Evolutionary conservation across 2,888 invertebrate species (phyloP).

Genomic region (Amiota mariae): DNA sequence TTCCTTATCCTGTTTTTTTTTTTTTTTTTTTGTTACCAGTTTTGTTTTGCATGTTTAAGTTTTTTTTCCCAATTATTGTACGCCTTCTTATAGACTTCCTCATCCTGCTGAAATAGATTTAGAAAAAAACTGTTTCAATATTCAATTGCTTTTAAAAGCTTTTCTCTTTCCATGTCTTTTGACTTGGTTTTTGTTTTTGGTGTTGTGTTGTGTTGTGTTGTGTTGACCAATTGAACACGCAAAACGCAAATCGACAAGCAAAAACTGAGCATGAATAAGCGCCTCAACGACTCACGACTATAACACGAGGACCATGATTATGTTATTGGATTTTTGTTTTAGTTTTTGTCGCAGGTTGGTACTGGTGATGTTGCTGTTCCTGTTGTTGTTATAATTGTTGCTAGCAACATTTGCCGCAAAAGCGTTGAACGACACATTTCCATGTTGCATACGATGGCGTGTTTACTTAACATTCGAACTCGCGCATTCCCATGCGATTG

Average conservation of each 20-base stretch:
- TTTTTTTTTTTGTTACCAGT: too few relatives aligned
- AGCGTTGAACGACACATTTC: not conserved
- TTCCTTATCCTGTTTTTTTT: too few relatives aligned
- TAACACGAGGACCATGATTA: constrained; percentile 1
- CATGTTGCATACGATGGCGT: not conserved
- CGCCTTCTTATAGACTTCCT: too few relatives aligned
- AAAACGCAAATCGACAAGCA: constrained; percentile 20
- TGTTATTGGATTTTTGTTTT: constrained; percentile 6
- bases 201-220: not conserved
- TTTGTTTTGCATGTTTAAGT: too few relatives aligned
- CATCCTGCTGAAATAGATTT: too few relatives aligned
- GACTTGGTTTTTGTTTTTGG: not conserved
- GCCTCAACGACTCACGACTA: not conserved
- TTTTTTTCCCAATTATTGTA: too few relatives aligned
- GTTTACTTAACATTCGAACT: not conserved
- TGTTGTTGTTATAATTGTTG: not conserved
- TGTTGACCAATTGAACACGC: constrained; percentile 1
- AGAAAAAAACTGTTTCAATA: too few relatives aligned
- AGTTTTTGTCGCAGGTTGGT: not conserved
- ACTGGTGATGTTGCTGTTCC: not conserved
- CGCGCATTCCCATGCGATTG: constrained; percentile 1
- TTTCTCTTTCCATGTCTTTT: not conserved
- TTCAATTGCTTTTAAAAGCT: too few relatives aligned
- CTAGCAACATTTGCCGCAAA: not conserved
- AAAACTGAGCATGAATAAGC: constrained; percentile 7